Evolutionary conservation across 2,888 invertebrate species (phyloP).

Genomic region (Brachypalpus laphriformis): DNA sequence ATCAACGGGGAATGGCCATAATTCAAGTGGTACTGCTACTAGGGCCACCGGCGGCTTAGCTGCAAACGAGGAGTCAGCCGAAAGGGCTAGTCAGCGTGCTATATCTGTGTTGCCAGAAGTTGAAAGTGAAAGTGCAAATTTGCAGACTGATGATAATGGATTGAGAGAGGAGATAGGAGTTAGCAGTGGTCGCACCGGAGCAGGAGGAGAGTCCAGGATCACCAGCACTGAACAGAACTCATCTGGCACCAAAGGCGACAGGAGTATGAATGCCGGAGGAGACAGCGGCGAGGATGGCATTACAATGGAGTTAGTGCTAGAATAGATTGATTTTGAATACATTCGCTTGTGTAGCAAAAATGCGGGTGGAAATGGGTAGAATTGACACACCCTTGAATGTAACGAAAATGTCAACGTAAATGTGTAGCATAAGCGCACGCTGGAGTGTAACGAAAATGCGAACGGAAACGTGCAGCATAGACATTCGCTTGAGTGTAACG

Average conservation of each 20-base stretch:
- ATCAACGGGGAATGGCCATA: slow-evolving; percentile 43
- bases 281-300: neutral
- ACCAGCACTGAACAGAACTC: slow-evolving; percentile 15
- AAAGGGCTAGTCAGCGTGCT: slow-evolving; percentile 82
- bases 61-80: slow-evolving; percentile 76
- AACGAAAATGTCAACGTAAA: no score
- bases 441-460: no score
- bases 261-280: no score
- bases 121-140: slow-evolving; percentile 86
- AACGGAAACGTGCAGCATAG: no score
- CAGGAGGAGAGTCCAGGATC: slow-evolving; percentile 21
- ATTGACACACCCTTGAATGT: no score
- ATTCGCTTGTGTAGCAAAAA: no score
- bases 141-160: slow-evolving; percentile 78
- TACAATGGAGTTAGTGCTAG: slow-evolving; percentile 34
- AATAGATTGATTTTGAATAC: no score
- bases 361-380: no score
- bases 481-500: no score
- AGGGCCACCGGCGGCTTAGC: no score
- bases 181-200: slow-evolving; percentile 16
- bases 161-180: slow-evolving; percentile 35
- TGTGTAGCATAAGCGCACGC: no score
- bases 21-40: slow-evolving; percentile 51
- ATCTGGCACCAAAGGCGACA: neutral
- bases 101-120: slow-evolving; percentile 85